Percentiles rank a stretch among this genome's conserved stretches.
phyloP scores from a whole-genome alignment of 2,888 invertebrate species.

The Watsonalla binaria region DNA sequence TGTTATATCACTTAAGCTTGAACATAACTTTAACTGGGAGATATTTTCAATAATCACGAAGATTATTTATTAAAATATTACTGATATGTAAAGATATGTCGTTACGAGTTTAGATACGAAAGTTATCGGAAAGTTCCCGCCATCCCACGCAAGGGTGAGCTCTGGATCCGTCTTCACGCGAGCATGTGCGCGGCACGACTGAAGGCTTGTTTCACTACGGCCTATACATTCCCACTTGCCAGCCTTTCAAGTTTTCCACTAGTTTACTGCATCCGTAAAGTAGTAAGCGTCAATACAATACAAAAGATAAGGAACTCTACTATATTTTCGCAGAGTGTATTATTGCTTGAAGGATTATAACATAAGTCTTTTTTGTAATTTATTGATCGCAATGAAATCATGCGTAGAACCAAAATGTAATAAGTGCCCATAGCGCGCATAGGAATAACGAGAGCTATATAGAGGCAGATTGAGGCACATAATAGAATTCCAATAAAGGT shows the following conservation, averaged over 20 bases:
- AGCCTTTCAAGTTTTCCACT: constrained; percentile 68
- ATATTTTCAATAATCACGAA: constrained; percentile 7
- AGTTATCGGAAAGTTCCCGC: constrained; percentile 67
- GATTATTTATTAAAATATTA: constrained; percentile 6
- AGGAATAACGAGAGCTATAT: constrained; percentile 21
- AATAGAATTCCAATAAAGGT: constrained; percentile 20
- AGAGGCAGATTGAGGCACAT: constrained; percentile 19
- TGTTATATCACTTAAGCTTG: neutral
- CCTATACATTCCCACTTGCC: constrained; percentile 64
- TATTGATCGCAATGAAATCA: constrained; percentile 20
- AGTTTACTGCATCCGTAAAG: constrained; percentile 17
- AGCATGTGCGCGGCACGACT: constrained; percentile 68
- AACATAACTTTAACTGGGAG: neutral
- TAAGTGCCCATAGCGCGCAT: constrained; percentile 16
- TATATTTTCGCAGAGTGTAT: neutral
- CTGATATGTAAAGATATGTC: constrained; percentile 13
- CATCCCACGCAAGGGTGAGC: constrained; percentile 41
- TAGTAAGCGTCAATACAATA: constrained; percentile 9
- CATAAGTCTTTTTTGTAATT: constrained; percentile 12
- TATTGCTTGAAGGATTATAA: neutral
- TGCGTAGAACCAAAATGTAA: constrained; percentile 23
- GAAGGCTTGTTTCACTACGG: constrained; percentile 56
- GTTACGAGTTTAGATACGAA: constrained; percentile 43
- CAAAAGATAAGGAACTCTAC: neutral
- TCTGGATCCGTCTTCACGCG: constrained; percentile 49